phyloP scores from a whole-genome alignment of 2,888 invertebrate genomes.

The Metellina segmentata region DNA sequence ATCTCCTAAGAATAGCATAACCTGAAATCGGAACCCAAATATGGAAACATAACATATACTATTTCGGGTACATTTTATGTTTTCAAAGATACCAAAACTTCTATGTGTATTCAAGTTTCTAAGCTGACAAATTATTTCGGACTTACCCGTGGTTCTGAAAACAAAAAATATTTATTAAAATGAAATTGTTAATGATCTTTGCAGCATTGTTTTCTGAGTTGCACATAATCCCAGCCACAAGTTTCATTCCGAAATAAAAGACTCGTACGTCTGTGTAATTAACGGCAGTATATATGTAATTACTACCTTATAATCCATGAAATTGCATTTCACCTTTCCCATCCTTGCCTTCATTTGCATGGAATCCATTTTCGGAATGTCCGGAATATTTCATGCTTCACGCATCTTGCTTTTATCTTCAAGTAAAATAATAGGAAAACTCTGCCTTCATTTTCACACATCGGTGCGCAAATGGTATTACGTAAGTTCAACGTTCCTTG shows the following conservation, averaged over 20 bases:
- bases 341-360: not conserved
- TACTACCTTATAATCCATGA: slow-evolving; percentile 1
- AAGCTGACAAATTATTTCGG: too few species aligned
- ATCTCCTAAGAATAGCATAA: too few species aligned
- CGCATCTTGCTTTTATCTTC: not conserved
- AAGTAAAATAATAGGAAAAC: not conserved
- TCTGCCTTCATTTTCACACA: not conserved
- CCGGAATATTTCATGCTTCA: not conserved
- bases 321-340: not conserved
- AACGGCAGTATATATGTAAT: not conserved
- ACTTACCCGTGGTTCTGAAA: too few species aligned
- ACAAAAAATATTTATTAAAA: not conserved
- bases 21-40: too few species aligned
- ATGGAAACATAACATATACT: too few species aligned
- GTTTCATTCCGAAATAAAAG: not conserved
- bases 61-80: too few species aligned
- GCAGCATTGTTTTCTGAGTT: not conserved
- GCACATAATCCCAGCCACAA: not conserved
- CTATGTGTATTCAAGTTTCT: too few species aligned
- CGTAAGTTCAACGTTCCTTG: not conserved
- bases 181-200: not conserved
- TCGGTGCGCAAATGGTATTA: not conserved
- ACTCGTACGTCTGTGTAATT: not conserved
- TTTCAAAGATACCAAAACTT: too few species aligned
- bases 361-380: not conserved